Base-by-base conservation (phyloP, 2,888 invertebrate genomes). In the Platycheirus albimanus region DNA sequence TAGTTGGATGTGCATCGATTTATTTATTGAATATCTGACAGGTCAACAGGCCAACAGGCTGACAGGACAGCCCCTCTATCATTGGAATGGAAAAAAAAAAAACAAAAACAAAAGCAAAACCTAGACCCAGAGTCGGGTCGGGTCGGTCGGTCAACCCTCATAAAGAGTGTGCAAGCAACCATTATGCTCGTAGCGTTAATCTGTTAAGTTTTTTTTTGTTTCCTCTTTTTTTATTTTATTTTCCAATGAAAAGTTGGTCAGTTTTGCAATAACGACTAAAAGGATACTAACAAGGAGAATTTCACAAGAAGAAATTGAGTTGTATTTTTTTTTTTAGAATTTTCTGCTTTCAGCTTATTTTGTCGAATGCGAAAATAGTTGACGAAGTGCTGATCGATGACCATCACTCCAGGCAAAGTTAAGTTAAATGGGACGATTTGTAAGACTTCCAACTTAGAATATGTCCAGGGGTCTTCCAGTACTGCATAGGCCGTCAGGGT, bases 111-210 rank as follows among this genome's bases (percentile, higher is more conserved):
- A 70, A 54, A 75, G 28, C 47, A 13, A 33, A n/a, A n/a, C n/a
- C n/a, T n/a, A n/a, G n/a, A n/a, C n/a, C 38, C 49, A 38, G 61
- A 56, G 49, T 56, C 49, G 54, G 43, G n/a, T n/a, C n/a, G n/a
- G n/a, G n/a, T n/a, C n/a, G 63, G 49, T 56, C 49, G 54, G 43
- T 36, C 51, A 75, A 47, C 61, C 66, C 69, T 49, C 38, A 69
- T 45, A 67, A 75, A 67, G 58, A 47, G 45, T 74, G 52, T 74
- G 52, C 67, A 74, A 67, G 56, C 61, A 54, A 64, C 69, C 79
- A 63, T 80, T 64, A 75, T 64, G 80, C 56, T 70, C 10, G 69
- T 58, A 64, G 70, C 61, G 58, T 64, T 64, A 70, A 64, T 80
- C 76, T 70, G 64, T 64, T 30, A 24, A 51, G 47, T 24, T 52